Base-by-base conservation (phyloP, 53 echinoderm and acorn worm genomes). In the Echinometra lucunter region DNA sequence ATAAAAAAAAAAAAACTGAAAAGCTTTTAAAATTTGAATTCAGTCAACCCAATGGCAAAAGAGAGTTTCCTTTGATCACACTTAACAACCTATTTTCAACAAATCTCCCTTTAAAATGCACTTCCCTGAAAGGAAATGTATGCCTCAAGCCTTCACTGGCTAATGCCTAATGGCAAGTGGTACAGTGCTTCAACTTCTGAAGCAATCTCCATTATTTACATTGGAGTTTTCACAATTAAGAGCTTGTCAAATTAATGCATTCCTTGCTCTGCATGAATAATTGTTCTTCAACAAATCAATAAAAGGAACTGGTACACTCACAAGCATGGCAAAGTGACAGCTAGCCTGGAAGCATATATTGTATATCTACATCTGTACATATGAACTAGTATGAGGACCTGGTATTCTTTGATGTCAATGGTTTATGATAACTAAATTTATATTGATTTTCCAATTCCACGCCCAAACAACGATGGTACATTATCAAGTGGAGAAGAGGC, bases 201-300 rank as follows among this genome's bases (percentile, higher is more conserved):
- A 49, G 88, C 32, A 30, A 53, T 56, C n/a, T 57, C 49, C 27
- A 4, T n/a, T 88, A 88, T 88, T 88, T 88, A 55, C 32, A 28
- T 28, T 28, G 17, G 88, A 45, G 85, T 57, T 88, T 88, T 88
- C 55, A 57, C 30, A 57, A 88, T 88, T 88, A 88, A 57, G 88
- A 49, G 88, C 88, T 53, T 2, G 35, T 30, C 57, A 88, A 55
- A 88, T 88, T 88, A 88, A 88, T 88, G 57, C 88, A 88, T 57
- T 49, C 57, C 88, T 88, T 13, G 57, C 88, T 56, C 88, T 13
- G 88, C 88, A 88, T 88, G 88, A 88, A 88, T 88, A 88, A 88
- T 55, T 88, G 55, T 28, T 88, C 35, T 32, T 53, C 55, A 53
- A 49, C 57, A 57, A 88, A 88, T 88, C 88, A 88, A 88, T 88